Base-by-base conservation (phyloP, 1,140 invertebrate species). In the Littorina saxatilis region DNA sequence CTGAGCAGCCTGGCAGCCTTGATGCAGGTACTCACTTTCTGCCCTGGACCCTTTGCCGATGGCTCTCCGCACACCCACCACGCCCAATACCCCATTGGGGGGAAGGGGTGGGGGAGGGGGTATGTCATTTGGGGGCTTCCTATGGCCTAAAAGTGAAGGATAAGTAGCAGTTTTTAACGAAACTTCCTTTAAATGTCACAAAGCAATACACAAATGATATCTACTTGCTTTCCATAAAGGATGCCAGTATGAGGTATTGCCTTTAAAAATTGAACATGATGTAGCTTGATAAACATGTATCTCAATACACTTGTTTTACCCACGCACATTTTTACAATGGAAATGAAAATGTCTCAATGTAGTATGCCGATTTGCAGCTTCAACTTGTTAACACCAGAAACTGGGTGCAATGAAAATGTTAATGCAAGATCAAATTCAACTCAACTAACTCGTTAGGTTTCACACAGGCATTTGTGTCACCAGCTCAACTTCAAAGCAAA, bases 61-160 rank as follows among this genome's bases (percentile, higher is more conserved):
- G 70, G 70, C 39, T n/a, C 43, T 52, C 39, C 39, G 23, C 23
- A 39, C 70, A 23, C 40, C 70, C 70, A 73, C 70, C 39, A 39
- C 70, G 0, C 70, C 70, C 70, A 50, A 20, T 58, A 40, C 52
- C 11, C 55, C 76, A 66, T 66, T 78, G n/a, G 55, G 79, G 43
- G 79, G 79, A 40, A 55, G 68, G 29, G 79, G 79, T 73, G 79
- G 79, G 27, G 79, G 79, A n/a, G 79, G 79, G 50, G 79, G 79
- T 37, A 74, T 73, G 70, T 80, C 79, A 66, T 27, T 66, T 15
- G 76, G 37, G 32, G 35, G 17, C 74, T 50, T 77, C 74, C 35
- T n/a, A 29, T 27, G 32, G 58, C 58, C 74, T 77, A 77, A 23
- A 77, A 77, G 58, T 55, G 74, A 55, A 77, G 32, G 47, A 58